Conservation (phyloP, 2,113 vertebrate genomes). For the Paracanthobrama guichenoti region DNA sequence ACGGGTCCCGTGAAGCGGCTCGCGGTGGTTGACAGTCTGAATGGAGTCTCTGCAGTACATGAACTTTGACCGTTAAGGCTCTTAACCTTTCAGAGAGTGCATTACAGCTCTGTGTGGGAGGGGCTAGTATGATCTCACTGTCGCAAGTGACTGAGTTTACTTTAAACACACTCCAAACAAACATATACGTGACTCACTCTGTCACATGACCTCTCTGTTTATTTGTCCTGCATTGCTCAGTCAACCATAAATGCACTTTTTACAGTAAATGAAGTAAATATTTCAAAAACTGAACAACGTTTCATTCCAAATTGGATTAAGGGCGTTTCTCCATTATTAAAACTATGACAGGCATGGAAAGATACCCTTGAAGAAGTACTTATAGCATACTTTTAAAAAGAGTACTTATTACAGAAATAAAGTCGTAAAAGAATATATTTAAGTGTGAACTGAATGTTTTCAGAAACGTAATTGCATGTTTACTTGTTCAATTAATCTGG, state of each 20-base stretch:
- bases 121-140: background rate
- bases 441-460: too few species aligned
- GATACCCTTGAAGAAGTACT: too few species aligned
- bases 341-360: too few species aligned
- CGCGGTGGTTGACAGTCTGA: background rate
- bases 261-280: background rate
- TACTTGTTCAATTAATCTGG: too few species aligned
- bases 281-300: background rate
- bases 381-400: too few species aligned
- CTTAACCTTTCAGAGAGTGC: conserved; percentile 15
- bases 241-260: background rate
- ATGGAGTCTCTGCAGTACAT: background rate
- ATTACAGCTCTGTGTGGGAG: conserved; percentile 8
- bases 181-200: conserved; percentile 3
- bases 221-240: background rate
- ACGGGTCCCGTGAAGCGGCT: conserved; percentile 20
- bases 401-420: too few species aligned
- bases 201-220: background rate
- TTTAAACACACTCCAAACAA: background rate
- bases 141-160: background rate
- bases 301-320: background rate
- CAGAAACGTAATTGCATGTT: too few species aligned
- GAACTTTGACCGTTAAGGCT: conserved; percentile 23
- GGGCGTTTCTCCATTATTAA: background rate
- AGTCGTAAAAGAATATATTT: too few species aligned